Base-by-base conservation (phyloP, 2,888 invertebrate genomes). In the Ichneumoninae sp. region DNA sequence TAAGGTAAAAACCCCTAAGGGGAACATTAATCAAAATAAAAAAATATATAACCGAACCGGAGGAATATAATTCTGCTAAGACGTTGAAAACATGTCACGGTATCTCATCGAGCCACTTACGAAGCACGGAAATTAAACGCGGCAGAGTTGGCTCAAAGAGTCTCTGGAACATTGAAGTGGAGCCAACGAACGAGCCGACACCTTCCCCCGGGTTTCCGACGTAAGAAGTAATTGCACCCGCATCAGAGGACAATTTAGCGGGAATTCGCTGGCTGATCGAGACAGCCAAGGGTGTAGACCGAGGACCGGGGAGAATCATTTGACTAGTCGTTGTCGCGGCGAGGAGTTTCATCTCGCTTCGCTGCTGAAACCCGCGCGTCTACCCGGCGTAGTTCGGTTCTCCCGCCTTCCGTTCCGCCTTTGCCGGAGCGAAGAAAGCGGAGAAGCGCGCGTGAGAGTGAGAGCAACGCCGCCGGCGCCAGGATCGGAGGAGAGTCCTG, bases 241-340 rank as follows among this genome's bases (percentile, higher is more conserved):
- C 80, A 85, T 87, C 87, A 81, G 81, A 78, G 83, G 77, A 85
- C 87, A 83, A 85, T 87, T 87, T 86, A 68, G 74, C 77, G 57
- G 74, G 69, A 84, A 82, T 85, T 85, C 82, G 71, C 54, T 71
- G 40, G 60, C 60, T 68, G 60, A 63, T 77, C 77, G 65, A 26
- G 57, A 57, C 10, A 57, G 57, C 13, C 57, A 26, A 22, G 54
- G 10, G 54, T 22, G 22, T 63, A 65, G 77, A 69, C 7, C 13
- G 50, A 68, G 66, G 52, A 52, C 26, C 44, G 66, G 47, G 22
- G 74, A 74, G 74, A 74, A 81, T 81, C 65, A 63, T 76, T 60
- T 65, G 57, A 33, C 19, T 80, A 47, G 73, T 33, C 60, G 44
- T 47, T n/a, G 52, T 63, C 52, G 71, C 52, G 5, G 44, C 16